Percentiles rank a stretch among this genome's conserved stretches.
Evolutionary conservation across 2,888 invertebrate species (phyloP).

Genomic region (Macrophya annulata): DNA sequence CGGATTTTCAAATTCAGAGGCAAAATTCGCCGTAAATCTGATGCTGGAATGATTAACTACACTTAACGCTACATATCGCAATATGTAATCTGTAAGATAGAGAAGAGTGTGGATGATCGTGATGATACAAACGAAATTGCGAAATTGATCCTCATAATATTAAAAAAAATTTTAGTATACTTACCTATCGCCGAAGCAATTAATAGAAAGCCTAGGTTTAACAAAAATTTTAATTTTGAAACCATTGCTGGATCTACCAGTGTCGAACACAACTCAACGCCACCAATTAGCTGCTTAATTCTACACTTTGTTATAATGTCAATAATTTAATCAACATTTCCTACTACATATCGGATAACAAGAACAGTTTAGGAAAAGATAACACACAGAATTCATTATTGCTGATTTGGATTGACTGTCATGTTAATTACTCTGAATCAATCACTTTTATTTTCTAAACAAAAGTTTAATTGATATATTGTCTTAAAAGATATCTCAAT

Average conservation of each 20-base stretch:
- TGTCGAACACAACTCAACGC: not conserved
- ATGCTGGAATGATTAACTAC: slow-evolving; percentile 5
- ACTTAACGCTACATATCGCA: not conserved
- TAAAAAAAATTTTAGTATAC: not conserved
- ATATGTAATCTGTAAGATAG: not conserved
- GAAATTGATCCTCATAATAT: slow-evolving; percentile 1
- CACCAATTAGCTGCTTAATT: not conserved
- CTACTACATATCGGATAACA: not conserved
- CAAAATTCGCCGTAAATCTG: slow-evolving; percentile 56
- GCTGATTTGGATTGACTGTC: not conserved
- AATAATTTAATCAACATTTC: not conserved
- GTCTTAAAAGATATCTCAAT: not conserved
- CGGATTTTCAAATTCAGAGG: slow-evolving; percentile 57
- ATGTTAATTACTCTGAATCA: not conserved
- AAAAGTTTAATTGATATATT: not conserved
- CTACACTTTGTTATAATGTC: not conserved
- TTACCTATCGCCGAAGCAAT: slow-evolving; percentile 22
- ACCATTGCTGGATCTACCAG: not conserved
- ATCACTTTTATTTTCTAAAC: slow-evolving; percentile 10
- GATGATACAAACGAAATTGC: not conserved
- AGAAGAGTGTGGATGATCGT: not conserved
- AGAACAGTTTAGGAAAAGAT: not conserved
- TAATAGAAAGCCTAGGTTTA: not conserved
- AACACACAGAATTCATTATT: not conserved
- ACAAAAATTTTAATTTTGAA: slow-evolving; percentile 1